Evolutionary conservation across 92 coral and sea anemone genomes (phyloP).

Genomic region (Actinernus sp.): DNA sequence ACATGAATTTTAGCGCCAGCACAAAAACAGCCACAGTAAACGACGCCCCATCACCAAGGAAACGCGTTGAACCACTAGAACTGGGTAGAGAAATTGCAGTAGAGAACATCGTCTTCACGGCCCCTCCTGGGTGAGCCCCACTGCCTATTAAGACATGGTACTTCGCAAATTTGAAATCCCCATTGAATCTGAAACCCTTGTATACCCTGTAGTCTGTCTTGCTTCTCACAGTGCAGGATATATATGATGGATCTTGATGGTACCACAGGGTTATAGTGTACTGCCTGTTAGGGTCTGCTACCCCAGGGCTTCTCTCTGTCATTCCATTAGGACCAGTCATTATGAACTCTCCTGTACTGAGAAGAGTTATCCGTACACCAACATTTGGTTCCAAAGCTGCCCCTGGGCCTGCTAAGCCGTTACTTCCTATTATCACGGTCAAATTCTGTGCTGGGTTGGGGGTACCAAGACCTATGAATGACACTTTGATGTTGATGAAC

Average conservation of each 20-base stretch:
- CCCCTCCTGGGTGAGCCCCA: not conserved
- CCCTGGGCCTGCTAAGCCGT: slow-evolving; percentile 4
- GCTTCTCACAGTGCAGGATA: not conserved
- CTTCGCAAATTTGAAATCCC: not conserved
- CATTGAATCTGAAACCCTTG: not conserved
- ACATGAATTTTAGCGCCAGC: too few relatives aligned
- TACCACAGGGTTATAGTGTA: slow-evolving; percentile 1
- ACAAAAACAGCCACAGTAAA: too few relatives aligned
- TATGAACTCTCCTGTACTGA: slow-evolving; percentile 12
- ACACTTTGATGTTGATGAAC: not conserved
- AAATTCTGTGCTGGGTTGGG: slow-evolving; percentile 9
- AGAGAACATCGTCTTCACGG: not conserved
- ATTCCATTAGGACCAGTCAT: slow-evolving; percentile 14
- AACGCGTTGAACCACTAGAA: not conserved
- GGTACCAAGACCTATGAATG: slow-evolving; percentile 12
- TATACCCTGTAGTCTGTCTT: not conserved
- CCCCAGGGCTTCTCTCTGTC: not conserved
- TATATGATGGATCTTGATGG: not conserved
- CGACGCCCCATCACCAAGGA: too few relatives aligned
- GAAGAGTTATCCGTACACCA: slow-evolving; percentile 8
- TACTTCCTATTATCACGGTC: slow-evolving; percentile 18
- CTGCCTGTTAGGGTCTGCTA: slow-evolving; percentile 9
- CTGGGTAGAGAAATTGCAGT: not conserved
- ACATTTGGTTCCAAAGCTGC: not conserved
- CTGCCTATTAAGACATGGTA: not conserved